Conservation (phyloP, 2,797 vertebrate genomes). For the Rachycentron canadum region DNA sequence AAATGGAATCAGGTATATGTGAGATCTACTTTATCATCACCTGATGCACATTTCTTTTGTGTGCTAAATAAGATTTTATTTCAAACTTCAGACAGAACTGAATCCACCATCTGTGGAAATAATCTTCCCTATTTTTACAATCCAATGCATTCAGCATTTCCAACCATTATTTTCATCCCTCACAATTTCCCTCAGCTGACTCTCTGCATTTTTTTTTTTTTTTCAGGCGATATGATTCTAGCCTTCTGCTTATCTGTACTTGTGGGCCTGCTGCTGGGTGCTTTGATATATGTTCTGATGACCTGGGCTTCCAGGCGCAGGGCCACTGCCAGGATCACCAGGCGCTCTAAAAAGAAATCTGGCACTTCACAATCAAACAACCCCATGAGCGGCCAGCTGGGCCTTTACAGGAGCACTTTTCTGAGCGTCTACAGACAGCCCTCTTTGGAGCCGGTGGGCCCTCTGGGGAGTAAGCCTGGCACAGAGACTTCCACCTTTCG, state of each 20-base stretch:
- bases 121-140: constrained; percentile 32
- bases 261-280: constrained; percentile 91
- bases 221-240: constrained; percentile 89
- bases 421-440: constrained; percentile 93
- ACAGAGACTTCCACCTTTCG: constrained; percentile 93
- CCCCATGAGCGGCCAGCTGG: constrained; percentile 80
- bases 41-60: not conserved
- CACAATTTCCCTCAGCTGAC: constrained; percentile 38
- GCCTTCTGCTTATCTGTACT: constrained; percentile 94
- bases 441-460: constrained; percentile 92
- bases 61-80: constrained; percentile 18
- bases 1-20: constrained; percentile 29
- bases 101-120: constrained; percentile 44
- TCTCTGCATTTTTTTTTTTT: constrained; percentile 28
- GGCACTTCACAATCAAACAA: constrained; percentile 70
- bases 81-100: constrained; percentile 23
- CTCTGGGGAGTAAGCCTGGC: constrained; percentile 90
- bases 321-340: constrained; percentile 92
- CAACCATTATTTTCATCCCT: constrained; percentile 20
- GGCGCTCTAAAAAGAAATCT: constrained; percentile 82
- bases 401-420: constrained; percentile 92
- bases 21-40: constrained; percentile 6
- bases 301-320: constrained; percentile 90
- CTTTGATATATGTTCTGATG: constrained; percentile 90
- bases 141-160: constrained; percentile 36